Percentiles rank a stretch among this genome's conserved stretches.
Evolutionary conservation across 2,113 vertebrate species (phyloP).

Genomic region (Pterocles burchelli): DNA sequence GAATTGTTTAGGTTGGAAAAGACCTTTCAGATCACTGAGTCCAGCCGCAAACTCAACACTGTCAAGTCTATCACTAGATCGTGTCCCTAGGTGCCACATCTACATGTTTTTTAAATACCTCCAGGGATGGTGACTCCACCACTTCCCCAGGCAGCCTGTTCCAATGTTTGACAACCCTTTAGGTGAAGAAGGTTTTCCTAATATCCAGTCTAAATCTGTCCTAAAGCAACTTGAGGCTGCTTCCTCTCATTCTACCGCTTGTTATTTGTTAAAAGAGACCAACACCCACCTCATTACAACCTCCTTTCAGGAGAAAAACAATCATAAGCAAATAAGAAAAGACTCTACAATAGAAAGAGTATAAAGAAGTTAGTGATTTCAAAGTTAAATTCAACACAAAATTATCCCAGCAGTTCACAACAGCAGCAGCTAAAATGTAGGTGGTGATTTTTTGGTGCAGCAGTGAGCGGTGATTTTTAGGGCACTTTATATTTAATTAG

Average conservation of each 20-base stretch:
- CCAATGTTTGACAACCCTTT: not conserved
- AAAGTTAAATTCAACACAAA: slow-evolving; percentile 33
- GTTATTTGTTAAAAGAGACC: not conserved
- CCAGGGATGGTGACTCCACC: not conserved
- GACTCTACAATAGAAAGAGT: not conserved
- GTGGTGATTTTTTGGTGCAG: not conserved
- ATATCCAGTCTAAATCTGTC: not conserved
- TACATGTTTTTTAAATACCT: not conserved
- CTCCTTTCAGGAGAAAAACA: not conserved
- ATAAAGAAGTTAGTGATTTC: not conserved
- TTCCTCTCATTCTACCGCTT: not conserved
- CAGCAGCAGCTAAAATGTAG: slow-evolving; percentile 14
- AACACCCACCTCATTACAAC: accelerated
- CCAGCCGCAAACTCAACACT: not conserved
- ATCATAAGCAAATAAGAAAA: not conserved
- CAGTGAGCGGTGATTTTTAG: not conserved
- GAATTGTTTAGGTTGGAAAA: not conserved
- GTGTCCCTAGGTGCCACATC: not conserved
- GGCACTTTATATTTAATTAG: slow-evolving; percentile 2
- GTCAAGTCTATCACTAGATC: not conserved
- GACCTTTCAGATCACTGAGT: not conserved
- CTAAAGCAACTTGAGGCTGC: accelerated
- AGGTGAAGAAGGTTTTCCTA: not conserved
- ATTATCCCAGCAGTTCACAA: not conserved
- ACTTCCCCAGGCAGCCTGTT: not conserved